phyloP scores from a whole-genome alignment of 2,113 vertebrate species.

The Phylloscopus trochilus region DNA sequence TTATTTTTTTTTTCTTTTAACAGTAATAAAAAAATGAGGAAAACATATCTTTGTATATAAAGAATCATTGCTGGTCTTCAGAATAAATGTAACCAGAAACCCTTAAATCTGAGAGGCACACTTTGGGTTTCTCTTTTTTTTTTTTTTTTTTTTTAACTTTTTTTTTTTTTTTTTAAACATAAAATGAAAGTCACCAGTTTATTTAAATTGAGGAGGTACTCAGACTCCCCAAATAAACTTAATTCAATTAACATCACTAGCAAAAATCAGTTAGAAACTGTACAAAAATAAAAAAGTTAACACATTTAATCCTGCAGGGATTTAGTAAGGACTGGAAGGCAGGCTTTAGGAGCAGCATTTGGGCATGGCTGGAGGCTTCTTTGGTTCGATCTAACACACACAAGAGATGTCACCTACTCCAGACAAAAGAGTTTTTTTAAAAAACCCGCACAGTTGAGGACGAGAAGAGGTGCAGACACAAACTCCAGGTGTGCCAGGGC shows the following conservation, averaged over 20 bases:
- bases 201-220: conserved; percentile 71
- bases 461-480: conserved; percentile 68
- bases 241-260: conserved; percentile 89
- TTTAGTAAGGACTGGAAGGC: conserved; percentile 96
- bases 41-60: conserved; percentile 96
- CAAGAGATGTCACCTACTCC: conserved; percentile 87
- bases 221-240: conserved; percentile 84
- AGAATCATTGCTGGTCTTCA: conserved; percentile 99
- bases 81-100: conserved; percentile 94
- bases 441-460: conserved; percentile 72
- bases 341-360: conserved; percentile 97
- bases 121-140: conserved; percentile 82
- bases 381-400: conserved; percentile 95
- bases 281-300: conserved; percentile 88
- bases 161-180: conserved; percentile 72
- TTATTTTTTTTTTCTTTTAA: conserved; percentile 79
- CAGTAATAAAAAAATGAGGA: conserved; percentile 90
- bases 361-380: conserved; percentile 97
- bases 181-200: conserved; percentile 82
- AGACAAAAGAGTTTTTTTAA: conserved; percentile 69
- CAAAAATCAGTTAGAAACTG: conserved; percentile 92
- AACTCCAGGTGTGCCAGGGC: conserved; percentile 62
- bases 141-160: conserved; percentile 76
- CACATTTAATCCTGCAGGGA: conserved; percentile 87
- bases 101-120: conserved; percentile 99